Conservation (phyloP, 2,113 vertebrate genomes). For the Nannospalax galili region DNA sequence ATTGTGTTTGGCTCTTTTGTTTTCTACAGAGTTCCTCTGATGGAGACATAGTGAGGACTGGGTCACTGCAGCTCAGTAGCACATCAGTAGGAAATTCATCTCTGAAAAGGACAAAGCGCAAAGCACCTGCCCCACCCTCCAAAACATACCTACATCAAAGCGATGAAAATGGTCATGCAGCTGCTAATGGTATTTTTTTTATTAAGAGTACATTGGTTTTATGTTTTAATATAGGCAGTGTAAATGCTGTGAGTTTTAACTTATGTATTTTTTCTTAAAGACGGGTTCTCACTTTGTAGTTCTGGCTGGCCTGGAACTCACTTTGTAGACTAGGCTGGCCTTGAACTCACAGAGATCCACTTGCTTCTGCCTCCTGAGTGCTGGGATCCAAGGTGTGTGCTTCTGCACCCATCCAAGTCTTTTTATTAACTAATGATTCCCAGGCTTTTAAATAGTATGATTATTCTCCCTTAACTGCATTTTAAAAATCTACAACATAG, state of each 20-base stretch:
- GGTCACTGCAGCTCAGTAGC: slow-evolving; percentile 85
- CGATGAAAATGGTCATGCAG: slow-evolving; percentile 73
- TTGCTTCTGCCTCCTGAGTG: not conserved
- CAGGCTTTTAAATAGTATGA: not conserved
- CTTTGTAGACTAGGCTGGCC: not conserved
- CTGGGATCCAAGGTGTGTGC: not conserved
- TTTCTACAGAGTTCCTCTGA: slow-evolving; percentile 75
- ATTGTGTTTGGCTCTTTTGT: not conserved
- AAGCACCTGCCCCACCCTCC: slow-evolving; percentile 92
- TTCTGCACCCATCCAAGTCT: not conserved
- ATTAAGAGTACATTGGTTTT: not conserved
- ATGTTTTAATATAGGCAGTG: not conserved
- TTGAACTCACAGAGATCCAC: not conserved
- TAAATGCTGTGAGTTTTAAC: not conserved
- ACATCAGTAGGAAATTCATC: slow-evolving; percentile 87
- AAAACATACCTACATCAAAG: slow-evolving; percentile 81
- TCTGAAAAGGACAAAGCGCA: slow-evolving; percentile 94
- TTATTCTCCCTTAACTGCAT: slow-evolving; percentile 18
- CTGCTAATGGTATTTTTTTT: slow-evolving; percentile 80
- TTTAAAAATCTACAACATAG: slow-evolving; percentile 14
- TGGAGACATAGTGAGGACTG: slow-evolving; percentile 77
- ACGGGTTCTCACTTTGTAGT: not conserved
- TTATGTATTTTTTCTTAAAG: not conserved
- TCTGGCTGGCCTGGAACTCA: not conserved
- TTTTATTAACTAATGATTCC: not conserved